Evolutionary conservation across 2,888 invertebrate genomes (phyloP), one percentile per base, ranked within the genome.

Genomic region (Clistopyga incitator): DNA sequence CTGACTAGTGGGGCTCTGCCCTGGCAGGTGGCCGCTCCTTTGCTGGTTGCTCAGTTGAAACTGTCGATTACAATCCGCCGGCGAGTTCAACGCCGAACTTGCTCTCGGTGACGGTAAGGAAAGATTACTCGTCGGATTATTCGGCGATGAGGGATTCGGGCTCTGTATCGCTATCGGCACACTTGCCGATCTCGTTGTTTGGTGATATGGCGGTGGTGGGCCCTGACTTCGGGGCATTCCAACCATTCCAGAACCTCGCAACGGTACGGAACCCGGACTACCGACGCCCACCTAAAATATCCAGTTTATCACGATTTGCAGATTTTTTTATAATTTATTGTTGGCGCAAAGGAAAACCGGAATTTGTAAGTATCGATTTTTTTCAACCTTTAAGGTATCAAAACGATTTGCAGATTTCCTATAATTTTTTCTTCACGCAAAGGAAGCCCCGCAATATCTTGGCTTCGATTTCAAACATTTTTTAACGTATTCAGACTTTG

Each of bases 131-230:
- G 96, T 95, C 64, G 96, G 95, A 91, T 96, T 96, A 87, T 96
- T 96, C 1, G 96, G 96, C 86, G 96, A 96, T 64, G 95, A 94
- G 0, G 96, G 96, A 92, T 95, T 96, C 13, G 96, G 96, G 89
- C 96, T 96, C 90, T 96, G 96, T 88, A 96, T 95, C 52, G 96
- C 96, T 86, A 96, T 96, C 59, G 96, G 96, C 85, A 96, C 96
- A 88, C 96, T 96, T 47, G 96, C 96, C 77, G 96, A 96, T 82
- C 96, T 94, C 78, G 95, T 96, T 29, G 96, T 96, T 90, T 96
- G 96, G 92, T 96, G 96, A 93, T 96, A 96, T 52, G 96, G 96
- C 15, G 97, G 97, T 23, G 97, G 97, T n/a, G 97, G 97, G 6
- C 96, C 96, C 93, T 96, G 96, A 87, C 95, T 93, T 79, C 95